phyloP scores from a whole-genome alignment of 2,888 invertebrate species.

The Thymelicus sylvestris region DNA sequence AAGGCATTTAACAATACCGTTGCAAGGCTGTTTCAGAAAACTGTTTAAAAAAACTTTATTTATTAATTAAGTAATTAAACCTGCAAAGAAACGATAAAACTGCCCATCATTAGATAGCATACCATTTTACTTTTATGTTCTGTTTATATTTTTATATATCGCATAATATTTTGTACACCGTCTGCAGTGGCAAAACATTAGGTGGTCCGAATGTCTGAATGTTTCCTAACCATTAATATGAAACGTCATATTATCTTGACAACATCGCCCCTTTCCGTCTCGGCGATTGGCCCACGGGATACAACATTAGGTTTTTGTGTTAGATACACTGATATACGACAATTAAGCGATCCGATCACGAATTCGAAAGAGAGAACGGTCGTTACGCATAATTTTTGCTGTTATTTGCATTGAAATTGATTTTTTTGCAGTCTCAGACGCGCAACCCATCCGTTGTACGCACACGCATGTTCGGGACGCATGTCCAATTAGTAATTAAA shows the following conservation, averaged over 20 bases:
- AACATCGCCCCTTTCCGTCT: conserved; percentile 48
- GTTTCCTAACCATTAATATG: conserved; percentile 14
- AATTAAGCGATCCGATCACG: conserved; percentile 69
- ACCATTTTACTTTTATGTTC: too few species aligned
- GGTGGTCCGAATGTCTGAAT: background rate
- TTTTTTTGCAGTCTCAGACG: conserved; percentile 58
- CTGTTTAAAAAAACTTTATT: too few species aligned
- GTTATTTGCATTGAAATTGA: conserved; percentile 76
- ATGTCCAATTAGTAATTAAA: conserved; percentile 64
- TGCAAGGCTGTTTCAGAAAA: too few species aligned
- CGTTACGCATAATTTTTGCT: conserved; percentile 66
- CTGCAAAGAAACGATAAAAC: too few species aligned
- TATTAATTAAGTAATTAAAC: too few species aligned
- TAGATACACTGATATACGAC: conserved; percentile 61
- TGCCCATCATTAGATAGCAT: too few species aligned
- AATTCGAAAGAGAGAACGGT: conserved; percentile 67
- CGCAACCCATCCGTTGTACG: conserved; percentile 57
- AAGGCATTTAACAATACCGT: too few species aligned
- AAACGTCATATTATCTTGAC: conserved; percentile 20
- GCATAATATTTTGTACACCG: background rate
- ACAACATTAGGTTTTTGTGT: conserved; percentile 72
- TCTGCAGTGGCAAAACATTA: background rate
- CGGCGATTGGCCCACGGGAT: conserved; percentile 56
- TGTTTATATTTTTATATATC: too few species aligned
- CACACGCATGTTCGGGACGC: conserved; percentile 74